Percentiles rank a stretch among this genome's conserved stretches.
These are phyloP conservation scores for Stenodema calcarata DNA, from an alignment of 2,888 invertebrate genomes.

Conservation along the genomic window DNA sequence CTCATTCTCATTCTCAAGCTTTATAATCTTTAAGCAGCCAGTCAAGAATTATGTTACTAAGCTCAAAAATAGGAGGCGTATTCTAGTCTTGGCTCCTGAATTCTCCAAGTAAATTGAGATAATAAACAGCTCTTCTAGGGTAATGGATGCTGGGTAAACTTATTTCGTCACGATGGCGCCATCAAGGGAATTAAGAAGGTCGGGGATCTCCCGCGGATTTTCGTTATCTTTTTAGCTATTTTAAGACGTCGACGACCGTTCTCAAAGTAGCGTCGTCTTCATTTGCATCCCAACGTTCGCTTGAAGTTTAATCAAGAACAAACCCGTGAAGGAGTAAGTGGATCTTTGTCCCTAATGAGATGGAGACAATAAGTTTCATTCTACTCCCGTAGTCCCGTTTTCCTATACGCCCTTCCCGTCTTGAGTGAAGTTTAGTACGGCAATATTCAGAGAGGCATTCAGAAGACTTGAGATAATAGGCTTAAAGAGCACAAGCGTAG, in stretches of 20 bases:
- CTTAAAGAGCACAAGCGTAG: constrained; percentile 30
- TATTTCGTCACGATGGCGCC: background rate
- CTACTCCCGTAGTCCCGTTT: background rate
- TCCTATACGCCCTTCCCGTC: background rate
- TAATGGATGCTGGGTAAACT: background rate
- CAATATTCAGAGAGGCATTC: constrained; percentile 30
- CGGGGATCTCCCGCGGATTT: background rate
- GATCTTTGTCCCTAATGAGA: constrained; percentile 32
- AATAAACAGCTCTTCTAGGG: background rate
- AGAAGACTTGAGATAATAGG: constrained; percentile 37
- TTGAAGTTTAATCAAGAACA: constrained; percentile 12
- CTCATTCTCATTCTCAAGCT: background rate
- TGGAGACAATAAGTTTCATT: constrained; percentile 36
- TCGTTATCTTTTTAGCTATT: constrained; percentile 2
- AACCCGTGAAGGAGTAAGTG: constrained; percentile 20
- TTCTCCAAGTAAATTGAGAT: background rate
- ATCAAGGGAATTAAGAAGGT: background rate
- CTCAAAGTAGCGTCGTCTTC: background rate
- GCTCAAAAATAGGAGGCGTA: background rate
- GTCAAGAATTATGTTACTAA: background rate
- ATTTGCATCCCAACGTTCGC: constrained; percentile 3
- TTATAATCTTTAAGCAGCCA: background rate
- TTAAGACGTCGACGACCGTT: background rate
- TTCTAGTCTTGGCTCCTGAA: background rate
- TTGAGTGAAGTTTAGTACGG: background rate